Evolutionary conservation across 2,797 vertebrate species (phyloP), one percentile per base, ranked within the genome.

Genomic region (Crocidura indochinensis): DNA sequence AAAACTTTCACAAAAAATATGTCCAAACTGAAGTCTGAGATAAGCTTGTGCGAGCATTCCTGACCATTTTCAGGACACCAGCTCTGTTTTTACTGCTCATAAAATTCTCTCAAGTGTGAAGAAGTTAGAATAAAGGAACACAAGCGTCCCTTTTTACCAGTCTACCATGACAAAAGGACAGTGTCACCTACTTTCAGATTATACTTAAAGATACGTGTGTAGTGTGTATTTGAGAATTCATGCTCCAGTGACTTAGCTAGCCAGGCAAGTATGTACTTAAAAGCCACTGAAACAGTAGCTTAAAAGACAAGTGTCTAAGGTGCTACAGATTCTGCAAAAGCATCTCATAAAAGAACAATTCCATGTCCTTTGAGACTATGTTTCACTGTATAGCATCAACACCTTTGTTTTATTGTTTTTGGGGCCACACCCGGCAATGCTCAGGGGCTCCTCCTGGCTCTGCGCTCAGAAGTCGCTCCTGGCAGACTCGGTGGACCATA

Each of bases 301-400:
- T 64, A 64, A 49, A 77, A 64, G 27, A 72, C 49, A n/a, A 17
- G 82, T 69, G 56, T 82, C 71, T 88, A 67, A 87, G 69, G 88
- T 31, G 65, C 65, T 81, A 46, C 31, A 69, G 6, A 22, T 88
- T 27, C 56, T 65, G 27, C 71, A 88, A 93, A 77, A 82, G 20
- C 79, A 87, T 22, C 12, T n/a, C 19, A 84, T 51, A 65, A 78
- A 88, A 88, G n/a, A 8, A 91, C 17, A 15, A 44, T 74, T 8
- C 65, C 44, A 72, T 44, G 26, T 68, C 51, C 24, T 89, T 71
- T 68, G 31, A 44, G 5, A 38, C 19, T 67, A 1, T 27, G 47
- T 31, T 76, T 92, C 38, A 87, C 10, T 49, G 24, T 47, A n/a
- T 5, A 44, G 24, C 26, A 72, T 8, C 53, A 8, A 79, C 1